Evolutionary conservation across 1,140 invertebrate species (phyloP).

Genomic region (Drosophila pandora): DNA sequence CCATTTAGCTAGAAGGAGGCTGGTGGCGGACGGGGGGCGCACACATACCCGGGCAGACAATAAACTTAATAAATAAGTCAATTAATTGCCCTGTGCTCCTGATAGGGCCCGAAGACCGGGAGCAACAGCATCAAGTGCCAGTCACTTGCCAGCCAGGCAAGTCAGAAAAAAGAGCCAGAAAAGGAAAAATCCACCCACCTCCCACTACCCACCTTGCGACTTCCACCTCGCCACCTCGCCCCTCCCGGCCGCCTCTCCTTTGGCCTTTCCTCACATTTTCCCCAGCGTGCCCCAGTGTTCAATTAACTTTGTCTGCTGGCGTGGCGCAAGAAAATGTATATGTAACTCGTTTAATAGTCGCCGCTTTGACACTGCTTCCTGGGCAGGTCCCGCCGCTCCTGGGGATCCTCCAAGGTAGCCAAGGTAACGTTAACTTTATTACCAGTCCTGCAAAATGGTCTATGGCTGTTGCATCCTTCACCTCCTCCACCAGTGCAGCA

Average conservation of each 20-base stretch:
- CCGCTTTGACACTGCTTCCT: constrained; percentile 16
- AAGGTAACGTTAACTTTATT: constrained; percentile 51
- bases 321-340: constrained; percentile 73
- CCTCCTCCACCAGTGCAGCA: not conserved
- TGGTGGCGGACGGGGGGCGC: not conserved
- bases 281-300: constrained; percentile 32
- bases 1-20: not conserved
- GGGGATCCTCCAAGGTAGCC: constrained; percentile 10
- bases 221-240: not conserved
- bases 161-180: not conserved
- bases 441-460: constrained; percentile 37
- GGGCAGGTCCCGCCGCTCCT: not conserved
- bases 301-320: constrained; percentile 73
- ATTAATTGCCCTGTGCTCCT: constrained; percentile 69
- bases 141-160: constrained; percentile 29
- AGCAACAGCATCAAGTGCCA: constrained; percentile 64
- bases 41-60: constrained; percentile 48
- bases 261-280: not conserved
- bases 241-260: not conserved
- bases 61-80: constrained; percentile 82
- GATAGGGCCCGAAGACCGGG: constrained; percentile 45
- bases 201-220: not conserved
- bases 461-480: constrained; percentile 25
- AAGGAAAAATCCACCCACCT: not conserved
- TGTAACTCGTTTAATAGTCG: constrained; percentile 74